Base-by-base conservation (phyloP, 2,113 vertebrate species). In the Pheucticus melanocephalus region DNA sequence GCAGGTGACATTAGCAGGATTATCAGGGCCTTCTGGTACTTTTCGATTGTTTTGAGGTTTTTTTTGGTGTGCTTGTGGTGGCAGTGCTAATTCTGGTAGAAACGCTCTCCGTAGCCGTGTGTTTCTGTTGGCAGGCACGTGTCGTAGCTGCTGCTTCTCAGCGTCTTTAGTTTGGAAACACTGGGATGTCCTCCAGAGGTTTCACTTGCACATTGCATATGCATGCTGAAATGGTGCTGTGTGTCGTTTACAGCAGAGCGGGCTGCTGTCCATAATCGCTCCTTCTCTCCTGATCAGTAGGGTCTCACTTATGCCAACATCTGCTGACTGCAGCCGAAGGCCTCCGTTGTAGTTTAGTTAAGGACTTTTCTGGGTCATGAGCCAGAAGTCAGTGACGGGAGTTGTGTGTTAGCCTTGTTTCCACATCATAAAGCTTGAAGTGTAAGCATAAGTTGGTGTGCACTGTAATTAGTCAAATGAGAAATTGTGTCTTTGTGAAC, bases 251-350 rank as follows among this genome's bases (percentile, higher is more conserved):
- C 31, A 23, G 92, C 47, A 4, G 24, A 11, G 2, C 4, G 0
- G 7, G 8, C 6, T 35, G n/a, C n/a, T 75, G 48, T 21, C 78
- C 7, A 0, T 23, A 45, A n/a, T 25, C 4, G 15, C 37, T 53
- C 2, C 13, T 72, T 54, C 16, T 20, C 0, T 22, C 2, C 0
- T 5, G 20, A 15, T 21, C 47, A 5, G 3, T 1, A 12, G 45
- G 30, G 33, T n/a, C 69, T 54, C 14, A 0, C 30, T 17, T 59
- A 30, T 7, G 30, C 15, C 24, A 3, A 3, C 23, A 20, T 22
- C 35, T 66, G 30, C 19, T 5, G 17, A 0, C 40, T 10, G 11
- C 47, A 35, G 53, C 53, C 56, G 77, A 20, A 48, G 61, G 33
- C 19, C 44, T 14, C 16, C 1, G 5, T 0, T 71, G 56, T 22